Base-by-base conservation (phyloP, 2,888 invertebrate species). In the Geotrupes spiniger region DNA sequence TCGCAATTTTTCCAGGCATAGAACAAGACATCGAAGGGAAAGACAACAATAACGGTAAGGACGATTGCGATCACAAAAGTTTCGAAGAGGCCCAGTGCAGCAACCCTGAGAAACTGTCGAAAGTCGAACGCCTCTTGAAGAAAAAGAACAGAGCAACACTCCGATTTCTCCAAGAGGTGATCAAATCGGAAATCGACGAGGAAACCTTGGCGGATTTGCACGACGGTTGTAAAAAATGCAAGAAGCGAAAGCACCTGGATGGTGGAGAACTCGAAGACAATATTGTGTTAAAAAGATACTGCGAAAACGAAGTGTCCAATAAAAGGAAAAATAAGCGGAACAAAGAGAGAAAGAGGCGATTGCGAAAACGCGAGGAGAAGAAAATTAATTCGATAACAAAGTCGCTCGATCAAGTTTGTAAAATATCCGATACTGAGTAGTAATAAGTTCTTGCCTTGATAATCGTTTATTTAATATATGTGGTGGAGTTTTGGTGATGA, bases 101-200 rank as follows among this genome's bases (percentile, higher is more conserved):
- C 14, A 62, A 61, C 14, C 57, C 65, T 37, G 63, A 59, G 42
- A 68, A 68, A 55, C 53, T 69, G 36, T 69, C 69, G 0, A 69
- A 66, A 51, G 65, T 66, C 1, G 68, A 69, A 58, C 56, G 63
- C 14, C 67, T 66, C 49, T 66, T 67, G 53, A 49, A 66, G 29
- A 67, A 66, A 53, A 68, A 68, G 49, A 45, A 45, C 17, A 15
- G 41, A 25, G 49, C 49, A 63, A 69, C 55, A 11, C 36, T 36
- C 36, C 46, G 43, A 16, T 49, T 41, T 8, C 14, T 41, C 16
- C 47, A 43, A 37, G 44, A 36, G 38, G 29, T 50, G 15, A 46
- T 28, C 10, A 38, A 51, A 15, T 44, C 31, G 3, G 26, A 26
- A 12, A 11, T 33, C 29, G 39, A 39, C 17, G 26, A 42, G n/a